Evolutionary conservation across 1,140 invertebrate genomes (phyloP).

Genomic region (Sminthurides bifidus): DNA sequence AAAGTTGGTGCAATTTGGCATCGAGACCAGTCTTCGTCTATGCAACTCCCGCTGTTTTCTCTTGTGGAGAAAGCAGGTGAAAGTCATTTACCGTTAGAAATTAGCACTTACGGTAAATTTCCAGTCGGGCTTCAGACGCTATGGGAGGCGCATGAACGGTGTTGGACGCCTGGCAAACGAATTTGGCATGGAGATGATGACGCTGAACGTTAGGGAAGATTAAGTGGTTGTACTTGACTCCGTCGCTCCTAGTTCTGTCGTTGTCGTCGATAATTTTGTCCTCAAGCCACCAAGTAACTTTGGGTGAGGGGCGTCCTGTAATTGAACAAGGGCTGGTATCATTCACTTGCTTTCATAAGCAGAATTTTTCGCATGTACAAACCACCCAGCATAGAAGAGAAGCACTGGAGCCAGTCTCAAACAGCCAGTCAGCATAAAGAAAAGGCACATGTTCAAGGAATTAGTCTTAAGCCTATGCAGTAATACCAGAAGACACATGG

Average conservation of each 20-base stretch:
- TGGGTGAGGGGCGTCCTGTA: constrained; percentile 60
- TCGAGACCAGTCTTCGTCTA: neutral
- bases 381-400: neutral
- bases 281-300: constrained; percentile 71
- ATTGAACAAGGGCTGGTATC: too few species aligned
- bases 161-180: constrained; percentile 73
- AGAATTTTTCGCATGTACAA: too few species aligned
- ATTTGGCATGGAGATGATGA: constrained; percentile 60
- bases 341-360: too few species aligned
- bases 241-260: constrained; percentile 38
- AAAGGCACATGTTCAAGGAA: too few species aligned
- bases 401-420: too few species aligned
- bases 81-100: too few species aligned
- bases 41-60: neutral
- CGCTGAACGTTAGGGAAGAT: constrained; percentile 58
- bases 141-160: constrained; percentile 64
- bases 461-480: too few species aligned
- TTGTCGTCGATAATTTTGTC: constrained; percentile 66
- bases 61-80: neutral
- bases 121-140: constrained; percentile 60
- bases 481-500: too few species aligned
- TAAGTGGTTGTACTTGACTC: constrained; percentile 61
- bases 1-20: too few species aligned
- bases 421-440: too few species aligned
- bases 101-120: constrained; percentile 76